Conservation (phyloP, 1,140 invertebrate species). For the Globodera ellingtonae region DNA sequence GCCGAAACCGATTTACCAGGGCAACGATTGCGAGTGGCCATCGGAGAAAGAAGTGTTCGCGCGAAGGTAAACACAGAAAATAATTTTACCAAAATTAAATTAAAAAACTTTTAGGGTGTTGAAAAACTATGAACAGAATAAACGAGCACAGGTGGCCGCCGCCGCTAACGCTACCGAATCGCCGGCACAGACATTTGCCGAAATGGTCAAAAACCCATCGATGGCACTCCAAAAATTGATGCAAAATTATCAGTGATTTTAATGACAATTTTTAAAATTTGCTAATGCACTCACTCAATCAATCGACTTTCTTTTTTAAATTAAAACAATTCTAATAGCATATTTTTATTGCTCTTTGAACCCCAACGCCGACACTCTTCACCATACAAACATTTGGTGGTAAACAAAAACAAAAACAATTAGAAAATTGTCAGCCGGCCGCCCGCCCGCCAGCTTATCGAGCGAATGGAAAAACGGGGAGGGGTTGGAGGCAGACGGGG, state of each 20-base stretch:
- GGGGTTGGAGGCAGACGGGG: background rate
- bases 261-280: too few species aligned
- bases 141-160: slow-evolving; percentile 35
- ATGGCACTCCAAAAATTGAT: slow-evolving; percentile 61
- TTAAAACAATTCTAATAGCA: too few species aligned
- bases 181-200: slow-evolving; percentile 55
- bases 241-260: slow-evolving; percentile 34
- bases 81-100: background rate
- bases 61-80: slow-evolving; percentile 43
- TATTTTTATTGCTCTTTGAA: background rate
- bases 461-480: background rate
- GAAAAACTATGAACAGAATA: slow-evolving; percentile 59
- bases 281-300: too few species aligned
- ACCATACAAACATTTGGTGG: background rate
- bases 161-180: slow-evolving; percentile 52
- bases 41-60: slow-evolving; percentile 65
- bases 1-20: slow-evolving; percentile 63
- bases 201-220: slow-evolving; percentile 62
- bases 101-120: slow-evolving; percentile 55
- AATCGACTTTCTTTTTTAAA: too few species aligned
- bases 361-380: background rate
- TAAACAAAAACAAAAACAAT: background rate
- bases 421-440: too few species aligned
- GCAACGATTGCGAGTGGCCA: slow-evolving; percentile 65
- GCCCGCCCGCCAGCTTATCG: too few species aligned